A percentile compares a stretch with the other conserved stretches of the same genome.
phyloP scores from a whole-genome alignment of 2,888 invertebrate genomes.

The Steinernema scapterisci region DNA sequence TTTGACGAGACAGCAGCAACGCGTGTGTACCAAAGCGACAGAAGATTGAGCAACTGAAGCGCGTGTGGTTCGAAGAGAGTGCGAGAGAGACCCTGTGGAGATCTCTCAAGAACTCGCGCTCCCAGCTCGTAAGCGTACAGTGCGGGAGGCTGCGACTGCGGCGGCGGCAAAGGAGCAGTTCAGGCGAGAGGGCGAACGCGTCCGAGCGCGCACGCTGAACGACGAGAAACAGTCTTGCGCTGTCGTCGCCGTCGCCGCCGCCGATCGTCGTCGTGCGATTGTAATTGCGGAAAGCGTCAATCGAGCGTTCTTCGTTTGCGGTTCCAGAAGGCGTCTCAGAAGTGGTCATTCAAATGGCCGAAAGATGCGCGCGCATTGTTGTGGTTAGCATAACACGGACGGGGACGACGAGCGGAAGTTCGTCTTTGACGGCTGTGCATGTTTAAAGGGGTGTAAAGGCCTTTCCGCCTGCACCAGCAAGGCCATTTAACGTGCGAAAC shows the following conservation, averaged over 20 bases:
- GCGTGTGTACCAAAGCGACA: constrained; percentile 17
- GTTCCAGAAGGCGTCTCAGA: constrained; percentile 19
- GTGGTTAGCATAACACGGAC: background rate
- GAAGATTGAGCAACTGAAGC: background rate
- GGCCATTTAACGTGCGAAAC: too few relatives aligned
- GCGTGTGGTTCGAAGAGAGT: background rate
- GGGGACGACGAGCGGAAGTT: background rate
- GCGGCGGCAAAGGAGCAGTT: background rate
- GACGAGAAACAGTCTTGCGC: too few relatives aligned
- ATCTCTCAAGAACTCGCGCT: constrained; percentile 1
- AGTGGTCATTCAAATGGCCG: constrained; percentile 23
- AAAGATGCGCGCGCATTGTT: constrained; percentile 11
- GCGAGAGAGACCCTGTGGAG: background rate
- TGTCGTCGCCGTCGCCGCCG: too few relatives aligned
- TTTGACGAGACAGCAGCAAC: background rate
- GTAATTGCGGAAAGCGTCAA: constrained; percentile 31
- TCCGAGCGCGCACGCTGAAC: too few relatives aligned
- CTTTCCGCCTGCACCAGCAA: too few relatives aligned
- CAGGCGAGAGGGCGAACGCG: too few relatives aligned
- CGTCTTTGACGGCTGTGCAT: background rate
- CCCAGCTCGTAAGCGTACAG: background rate
- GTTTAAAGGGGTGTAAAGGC: too few relatives aligned
- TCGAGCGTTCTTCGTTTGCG: background rate
- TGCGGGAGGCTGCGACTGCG: background rate
- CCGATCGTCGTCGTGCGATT: background rate